These are phyloP conservation scores for Chironomus tepperi DNA, from an alignment of 1,140 invertebrate genomes.

Conservation along the genomic window DNA sequence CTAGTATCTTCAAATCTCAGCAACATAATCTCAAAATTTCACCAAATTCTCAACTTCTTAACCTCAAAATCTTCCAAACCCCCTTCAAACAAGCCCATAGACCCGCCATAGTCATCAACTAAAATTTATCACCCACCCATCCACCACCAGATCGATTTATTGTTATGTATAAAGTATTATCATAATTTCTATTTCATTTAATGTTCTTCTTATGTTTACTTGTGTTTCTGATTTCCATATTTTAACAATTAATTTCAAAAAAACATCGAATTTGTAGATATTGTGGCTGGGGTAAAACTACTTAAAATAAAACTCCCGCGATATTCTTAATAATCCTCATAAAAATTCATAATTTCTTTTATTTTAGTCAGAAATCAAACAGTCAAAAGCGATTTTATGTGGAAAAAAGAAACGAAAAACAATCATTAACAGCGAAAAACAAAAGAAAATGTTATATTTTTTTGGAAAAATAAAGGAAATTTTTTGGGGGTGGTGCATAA, in stretches of 20 bases:
- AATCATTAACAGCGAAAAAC: conserved; percentile 31
- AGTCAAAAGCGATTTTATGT: conserved; percentile 33
- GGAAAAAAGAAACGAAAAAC: neutral
- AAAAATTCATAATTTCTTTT: conserved; percentile 15
- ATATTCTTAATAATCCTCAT: conserved; percentile 3
- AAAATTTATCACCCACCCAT: too few relatives aligned
- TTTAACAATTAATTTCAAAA: conserved; percentile 18
- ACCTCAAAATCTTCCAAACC: too few relatives aligned
- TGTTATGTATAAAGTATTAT: too few relatives aligned
- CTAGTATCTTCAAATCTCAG: too few relatives aligned
- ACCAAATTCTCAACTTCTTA: too few relatives aligned
- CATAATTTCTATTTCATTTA: too few relatives aligned
- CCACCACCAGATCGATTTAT: too few relatives aligned
- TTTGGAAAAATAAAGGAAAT: conserved; percentile 30
- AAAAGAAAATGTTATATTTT: conserved; percentile 35
- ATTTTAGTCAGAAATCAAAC: conserved; percentile 14
- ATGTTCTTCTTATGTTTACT: too few relatives aligned
- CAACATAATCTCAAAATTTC: too few relatives aligned
- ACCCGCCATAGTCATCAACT: too few relatives aligned
- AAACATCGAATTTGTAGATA: neutral
- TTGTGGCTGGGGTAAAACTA: neutral
- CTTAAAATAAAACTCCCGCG: neutral
- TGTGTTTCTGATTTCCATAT: neutral
- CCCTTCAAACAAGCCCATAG: too few relatives aligned
- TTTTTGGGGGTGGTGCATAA: too few relatives aligned